phyloP scores from a whole-genome alignment of 2,113 vertebrate genomes.

The Enhydra lutris region DNA sequence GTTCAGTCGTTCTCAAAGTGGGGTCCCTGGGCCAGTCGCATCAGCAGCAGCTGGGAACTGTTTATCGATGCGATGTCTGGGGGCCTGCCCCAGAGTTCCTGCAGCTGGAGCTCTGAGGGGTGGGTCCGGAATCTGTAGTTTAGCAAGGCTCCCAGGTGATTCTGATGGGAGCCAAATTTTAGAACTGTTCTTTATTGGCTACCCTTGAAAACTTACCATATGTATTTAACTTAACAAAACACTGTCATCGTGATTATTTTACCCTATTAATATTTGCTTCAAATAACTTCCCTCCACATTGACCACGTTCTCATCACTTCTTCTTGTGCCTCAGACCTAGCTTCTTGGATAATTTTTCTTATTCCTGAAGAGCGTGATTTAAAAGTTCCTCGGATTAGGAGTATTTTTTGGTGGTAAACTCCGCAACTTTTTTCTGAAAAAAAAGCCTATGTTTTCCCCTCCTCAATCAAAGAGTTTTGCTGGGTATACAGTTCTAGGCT shows the following conservation, averaged over 20 bases:
- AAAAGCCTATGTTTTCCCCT: not conserved
- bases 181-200: not conserved
- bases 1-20: not conserved
- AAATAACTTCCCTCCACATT: not conserved
- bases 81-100: not conserved
- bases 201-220: not conserved
- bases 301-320: not conserved
- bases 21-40: not conserved
- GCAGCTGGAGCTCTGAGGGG: not conserved
- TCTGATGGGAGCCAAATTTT: not conserved
- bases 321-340: not conserved
- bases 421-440: not conserved
- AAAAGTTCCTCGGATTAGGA: not conserved
- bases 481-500: not conserved
- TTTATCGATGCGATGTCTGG: not conserved
- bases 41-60: not conserved
- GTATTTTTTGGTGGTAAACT: not conserved
- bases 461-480: not conserved
- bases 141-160: not conserved
- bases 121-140: accelerated
- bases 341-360: not conserved
- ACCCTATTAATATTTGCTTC: not conserved
- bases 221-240: not conserved
- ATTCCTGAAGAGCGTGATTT: not conserved
- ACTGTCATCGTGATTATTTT: not conserved